Conservation (phyloP, 2,888 invertebrate genomes). For the Plusia festucae region DNA sequence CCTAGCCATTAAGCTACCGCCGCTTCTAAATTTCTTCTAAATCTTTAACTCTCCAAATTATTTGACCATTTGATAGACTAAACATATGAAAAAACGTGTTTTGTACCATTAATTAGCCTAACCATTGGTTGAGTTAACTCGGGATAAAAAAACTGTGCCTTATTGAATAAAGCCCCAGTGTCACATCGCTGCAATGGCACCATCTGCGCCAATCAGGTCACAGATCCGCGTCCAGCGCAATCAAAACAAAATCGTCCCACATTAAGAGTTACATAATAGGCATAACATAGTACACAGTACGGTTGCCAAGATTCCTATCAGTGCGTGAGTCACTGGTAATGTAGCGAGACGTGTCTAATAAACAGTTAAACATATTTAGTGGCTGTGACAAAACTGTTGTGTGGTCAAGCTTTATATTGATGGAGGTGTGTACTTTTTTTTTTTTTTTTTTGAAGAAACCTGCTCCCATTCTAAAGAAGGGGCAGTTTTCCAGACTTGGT, state of each 20-base stretch:
- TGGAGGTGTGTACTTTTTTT: background rate
- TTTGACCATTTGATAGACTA: no score
- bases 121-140: no score
- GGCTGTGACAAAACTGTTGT: background rate
- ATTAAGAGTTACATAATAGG: conserved; percentile 7
- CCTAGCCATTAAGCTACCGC: no score
- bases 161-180: no score
- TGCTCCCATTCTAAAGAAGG: no score
- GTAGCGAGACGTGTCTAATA: conserved; percentile 3
- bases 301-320: conserved; percentile 33
- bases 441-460: no score
- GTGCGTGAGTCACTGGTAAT: conserved; percentile 16
- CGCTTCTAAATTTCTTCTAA: no score
- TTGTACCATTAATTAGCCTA: no score
- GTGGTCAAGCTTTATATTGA: background rate
- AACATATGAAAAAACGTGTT: no score
- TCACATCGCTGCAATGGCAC: background rate
- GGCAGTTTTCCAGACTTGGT: no score
- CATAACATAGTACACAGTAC: conserved; percentile 24
- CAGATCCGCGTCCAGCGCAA: background rate
- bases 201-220: background rate
- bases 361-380: background rate
- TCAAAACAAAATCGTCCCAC: background rate
- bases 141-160: no score
- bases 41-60: no score